Base-by-base conservation (phyloP, 2,797 vertebrate genomes). In the Vireo griseus region DNA sequence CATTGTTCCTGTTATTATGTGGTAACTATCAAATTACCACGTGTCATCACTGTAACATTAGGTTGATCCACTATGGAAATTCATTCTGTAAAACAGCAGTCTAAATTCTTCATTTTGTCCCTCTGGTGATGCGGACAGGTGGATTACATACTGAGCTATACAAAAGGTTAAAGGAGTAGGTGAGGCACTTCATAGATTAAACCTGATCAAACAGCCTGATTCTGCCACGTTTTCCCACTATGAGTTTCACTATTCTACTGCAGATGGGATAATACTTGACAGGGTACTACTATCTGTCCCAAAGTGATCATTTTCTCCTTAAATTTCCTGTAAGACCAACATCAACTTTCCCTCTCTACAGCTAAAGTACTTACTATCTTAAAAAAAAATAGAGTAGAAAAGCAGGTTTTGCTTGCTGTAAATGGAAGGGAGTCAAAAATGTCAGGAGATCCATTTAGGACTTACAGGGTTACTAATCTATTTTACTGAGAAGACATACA, bases 41-140 rank as follows among this genome's bases (percentile, higher is more conserved):
- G 47, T 97, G 93, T 96, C 95, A 97, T 95, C 93, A 88, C 93
- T 94, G 83, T 66, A 96, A 95, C 90, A 93, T 95, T 88, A 93
- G 67, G 91, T 72, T 91, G 89, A 95, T 94, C 94, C 95, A 91
- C 86, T 95, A 95, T 85, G 94, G 84, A 97, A 96, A 94, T 89
- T 85, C 65, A 65, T 93, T 87, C 88, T 37, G 67, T 67, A 86
- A 74, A 93, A 92, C 29, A 94, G 84, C 86, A 87, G 74, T 31
- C 54, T 92, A 86, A 93, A 88, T 95, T 95, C 92, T 88, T 91
- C 88, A 80, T 83, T 94, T 95, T 85, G 92, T 94, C 92, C 90
- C 72, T 68, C 79, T 76, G 75, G 86, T 83, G 69, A 91, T 63
- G 48, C 73, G 71, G 94, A 84, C 92, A 96, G 93, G 94, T 94